Percentiles rank a stretch among this genome's conserved stretches.
These are phyloP conservation scores for Pampusana beccarii DNA, from an alignment of 2,113 vertebrate genomes.

Conservation along the genomic window DNA sequence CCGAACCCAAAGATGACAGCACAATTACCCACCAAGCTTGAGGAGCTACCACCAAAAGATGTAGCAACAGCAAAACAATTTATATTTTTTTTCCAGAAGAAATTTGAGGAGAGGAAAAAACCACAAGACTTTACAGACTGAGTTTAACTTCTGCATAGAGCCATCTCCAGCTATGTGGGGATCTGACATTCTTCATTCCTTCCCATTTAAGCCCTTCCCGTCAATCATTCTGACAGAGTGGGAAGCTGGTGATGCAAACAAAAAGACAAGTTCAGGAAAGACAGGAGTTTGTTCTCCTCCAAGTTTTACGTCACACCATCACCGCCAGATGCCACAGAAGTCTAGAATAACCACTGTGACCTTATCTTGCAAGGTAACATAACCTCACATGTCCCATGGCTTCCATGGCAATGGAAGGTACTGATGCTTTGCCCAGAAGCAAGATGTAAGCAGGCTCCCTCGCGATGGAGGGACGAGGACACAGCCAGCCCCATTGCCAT, in stretches of 20 bases:
- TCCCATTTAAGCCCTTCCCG: neutral
- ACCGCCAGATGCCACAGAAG: neutral
- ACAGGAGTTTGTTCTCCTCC: neutral
- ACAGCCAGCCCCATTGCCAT: neutral
- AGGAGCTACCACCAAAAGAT: neutral
- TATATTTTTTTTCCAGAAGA: neutral
- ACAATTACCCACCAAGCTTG: neutral
- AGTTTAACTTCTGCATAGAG: neutral
- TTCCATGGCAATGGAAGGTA: neutral
- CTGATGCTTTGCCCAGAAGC: neutral
- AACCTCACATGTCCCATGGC: accelerated
- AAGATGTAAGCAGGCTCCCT: neutral
- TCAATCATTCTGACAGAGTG: slow-evolving; percentile 47
- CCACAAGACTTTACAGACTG: neutral
- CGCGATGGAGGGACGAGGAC: accelerated
- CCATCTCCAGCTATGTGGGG: neutral
- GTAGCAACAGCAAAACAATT: neutral
- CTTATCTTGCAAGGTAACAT: neutral
- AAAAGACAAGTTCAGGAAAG: slow-evolving; percentile 3
- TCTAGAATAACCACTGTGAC: neutral
- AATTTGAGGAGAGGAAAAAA: neutral
- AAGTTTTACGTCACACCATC: neutral
- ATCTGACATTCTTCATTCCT: neutral
- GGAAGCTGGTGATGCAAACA: slow-evolving; percentile 28
- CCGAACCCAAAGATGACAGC: neutral